Conservation (phyloP, 2,888 invertebrate genomes). For the Scaptomyza tumidula region DNA sequence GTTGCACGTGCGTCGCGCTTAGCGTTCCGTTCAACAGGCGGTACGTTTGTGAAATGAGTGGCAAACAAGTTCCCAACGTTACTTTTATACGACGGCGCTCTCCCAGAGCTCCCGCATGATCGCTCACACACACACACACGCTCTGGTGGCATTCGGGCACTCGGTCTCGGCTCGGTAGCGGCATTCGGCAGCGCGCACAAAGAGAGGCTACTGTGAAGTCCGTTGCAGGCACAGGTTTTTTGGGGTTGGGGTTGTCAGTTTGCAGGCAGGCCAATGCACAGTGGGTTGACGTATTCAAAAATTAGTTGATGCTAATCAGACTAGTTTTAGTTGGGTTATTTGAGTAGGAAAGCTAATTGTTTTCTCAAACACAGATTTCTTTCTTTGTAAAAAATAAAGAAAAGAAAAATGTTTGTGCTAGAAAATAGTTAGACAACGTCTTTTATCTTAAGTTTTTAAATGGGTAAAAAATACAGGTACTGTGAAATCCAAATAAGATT, state of each 20-base stretch:
- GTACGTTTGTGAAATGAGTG: conserved; percentile 84
- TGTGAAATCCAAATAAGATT: not conserved
- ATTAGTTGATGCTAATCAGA: not conserved
- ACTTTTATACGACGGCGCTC: conserved; percentile 82
- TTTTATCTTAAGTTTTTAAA: too few species aligned
- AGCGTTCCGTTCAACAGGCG: conserved; percentile 74
- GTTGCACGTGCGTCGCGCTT: conserved; percentile 64
- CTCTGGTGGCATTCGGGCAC: conserved; percentile 46
- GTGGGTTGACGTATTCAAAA: conserved; percentile 37
- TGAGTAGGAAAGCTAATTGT: conserved; percentile 16
- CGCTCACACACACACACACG: conserved; percentile 48
- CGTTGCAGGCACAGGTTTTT: conserved; percentile 54
- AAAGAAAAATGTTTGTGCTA: not conserved
- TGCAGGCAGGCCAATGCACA: conserved; percentile 40
- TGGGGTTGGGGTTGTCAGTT: conserved; percentile 61
- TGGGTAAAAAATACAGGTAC: too few species aligned
- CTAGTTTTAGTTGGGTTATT: not conserved
- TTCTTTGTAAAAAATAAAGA: not conserved
- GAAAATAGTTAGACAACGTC: not conserved
- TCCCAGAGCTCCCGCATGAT: conserved; percentile 71
- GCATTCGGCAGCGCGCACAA: conserved; percentile 67
- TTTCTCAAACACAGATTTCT: conserved; percentile 17
- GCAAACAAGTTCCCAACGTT: conserved; percentile 82
- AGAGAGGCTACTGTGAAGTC: conserved; percentile 78
- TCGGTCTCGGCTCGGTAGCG: conserved; percentile 70